Evolutionary conservation across 2,113 vertebrate species (phyloP).

Genomic region (Psophia crepitans): DNA sequence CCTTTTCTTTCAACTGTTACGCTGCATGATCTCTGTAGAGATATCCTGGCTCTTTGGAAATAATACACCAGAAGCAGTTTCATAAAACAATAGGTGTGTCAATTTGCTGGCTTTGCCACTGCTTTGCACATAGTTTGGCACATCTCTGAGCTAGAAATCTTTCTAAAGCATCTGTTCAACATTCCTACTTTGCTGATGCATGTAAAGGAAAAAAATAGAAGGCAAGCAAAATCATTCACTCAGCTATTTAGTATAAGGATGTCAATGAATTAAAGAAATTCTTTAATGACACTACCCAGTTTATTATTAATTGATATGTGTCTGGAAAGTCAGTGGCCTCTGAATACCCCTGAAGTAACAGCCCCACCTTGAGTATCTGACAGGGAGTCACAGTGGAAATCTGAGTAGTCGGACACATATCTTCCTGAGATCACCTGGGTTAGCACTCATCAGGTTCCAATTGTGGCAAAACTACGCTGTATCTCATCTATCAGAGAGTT

Average conservation of each 20-base stretch:
- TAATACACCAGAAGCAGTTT: background rate
- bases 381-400: background rate
- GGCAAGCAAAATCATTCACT: background rate
- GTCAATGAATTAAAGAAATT: background rate
- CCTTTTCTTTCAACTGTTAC: background rate
- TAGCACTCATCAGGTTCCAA: background rate
- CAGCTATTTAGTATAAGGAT: background rate
- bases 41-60: background rate
- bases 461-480: background rate
- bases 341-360: background rate
- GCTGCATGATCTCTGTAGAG: background rate
- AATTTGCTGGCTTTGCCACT: background rate
- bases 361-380: background rate
- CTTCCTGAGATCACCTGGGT: background rate
- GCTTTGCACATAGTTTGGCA: background rate
- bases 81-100: background rate
- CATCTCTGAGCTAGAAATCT: background rate
- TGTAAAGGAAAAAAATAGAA: conserved; percentile 7
- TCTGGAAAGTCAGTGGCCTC: background rate
- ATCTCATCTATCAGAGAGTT: background rate
- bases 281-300: background rate
- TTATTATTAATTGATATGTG: background rate
- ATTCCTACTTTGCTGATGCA: background rate
- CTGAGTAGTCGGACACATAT: background rate
- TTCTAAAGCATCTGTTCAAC: background rate